Evolutionary conservation across 2,888 invertebrate species (phyloP), one percentile per base, ranked within the genome.

Genomic region (Baccha elongata): DNA sequence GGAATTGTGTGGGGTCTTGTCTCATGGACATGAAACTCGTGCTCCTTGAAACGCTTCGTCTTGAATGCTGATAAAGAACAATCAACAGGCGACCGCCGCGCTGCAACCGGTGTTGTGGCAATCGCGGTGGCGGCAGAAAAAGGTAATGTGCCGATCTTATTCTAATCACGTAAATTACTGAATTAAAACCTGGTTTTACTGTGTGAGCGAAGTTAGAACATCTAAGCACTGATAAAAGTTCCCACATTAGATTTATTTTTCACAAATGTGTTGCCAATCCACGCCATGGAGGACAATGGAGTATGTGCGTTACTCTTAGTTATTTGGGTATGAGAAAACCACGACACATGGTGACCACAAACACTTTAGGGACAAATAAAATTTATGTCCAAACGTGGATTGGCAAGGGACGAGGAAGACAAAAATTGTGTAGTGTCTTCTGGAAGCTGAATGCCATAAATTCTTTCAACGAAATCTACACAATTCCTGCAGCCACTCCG

Each of bases 11-110:
- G 76, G 74, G 84, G 85, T 85, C 84, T 75, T 40, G 40, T 52
- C 83, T 50, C 35, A 32, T 42, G 74, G 84, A 85, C 85, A 85
- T 75, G 75, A 37, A 84, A 85, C 85, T 85, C 85, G 85, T 85
- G 85, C 83, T 83, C 72, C 78, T 68, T 78, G 78, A 78, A 78
- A 68, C 62, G 83, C 72, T 44, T 37, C 72, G 67, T 68, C 58
- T 62, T 83, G 83, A 83, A 83, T 83, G 72, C 68, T 78, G 83
- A 83, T 83, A 83, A 73, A 73, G 72, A 71, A 71, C 75, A 83
- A 68, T 78, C 83, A 83, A 78, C 73, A 73, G 68, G 78, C 83
- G 15, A 40, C 8, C 37, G 55, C 55, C 13, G 2, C 11, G n/a
- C 15, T 10, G 7, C n/a, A 21, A 3, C 35, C 21, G 29, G 2